phyloP scores from a whole-genome alignment of 30 jellyfish, hydroid and myxozoan species.

The Pseudorhiza aurosa region DNA sequence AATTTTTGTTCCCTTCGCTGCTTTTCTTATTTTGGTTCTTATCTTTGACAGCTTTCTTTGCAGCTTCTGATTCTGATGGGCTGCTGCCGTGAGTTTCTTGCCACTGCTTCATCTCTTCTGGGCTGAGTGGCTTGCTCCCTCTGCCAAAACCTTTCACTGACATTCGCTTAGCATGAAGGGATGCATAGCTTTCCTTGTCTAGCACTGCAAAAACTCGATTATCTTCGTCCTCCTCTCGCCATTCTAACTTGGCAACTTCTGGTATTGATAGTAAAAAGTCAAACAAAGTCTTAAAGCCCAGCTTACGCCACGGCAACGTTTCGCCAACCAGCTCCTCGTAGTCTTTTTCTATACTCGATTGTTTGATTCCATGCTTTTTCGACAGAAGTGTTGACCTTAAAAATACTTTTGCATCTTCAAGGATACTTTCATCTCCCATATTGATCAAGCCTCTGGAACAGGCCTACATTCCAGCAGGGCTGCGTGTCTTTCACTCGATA shows the following conservation, averaged over 20 bases:
- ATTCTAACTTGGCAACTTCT: conserved; percentile 79
- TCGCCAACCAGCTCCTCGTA: conserved; percentile 66
- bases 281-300: conserved; percentile 62
- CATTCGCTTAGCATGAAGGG: conserved; percentile 80
- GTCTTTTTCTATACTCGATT: conserved; percentile 42
- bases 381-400: conserved; percentile 51
- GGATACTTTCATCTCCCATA: neutral
- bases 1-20: too few relatives aligned
- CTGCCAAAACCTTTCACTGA: conserved; percentile 56
- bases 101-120: conserved; percentile 64
- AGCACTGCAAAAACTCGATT: conserved; percentile 81
- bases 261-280: conserved; percentile 75
- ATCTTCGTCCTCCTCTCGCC: conserved; percentile 68
- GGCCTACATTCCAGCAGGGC: too few relatives aligned
- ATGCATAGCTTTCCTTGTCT: conserved; percentile 46
- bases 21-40: neutral
- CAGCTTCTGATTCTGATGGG: neutral
- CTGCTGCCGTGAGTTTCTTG: conserved; percentile 3
- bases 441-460: too few relatives aligned
- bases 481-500: too few relatives aligned
- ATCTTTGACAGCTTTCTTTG: neutral
- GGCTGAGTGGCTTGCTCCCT: conserved; percentile 49
- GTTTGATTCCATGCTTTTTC: conserved; percentile 42
- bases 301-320: conserved; percentile 45
- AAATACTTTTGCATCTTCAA: conserved; percentile 40